Evolutionary conservation across 2,113 vertebrate species (phyloP).

Genomic region (Jacana jacana): DNA sequence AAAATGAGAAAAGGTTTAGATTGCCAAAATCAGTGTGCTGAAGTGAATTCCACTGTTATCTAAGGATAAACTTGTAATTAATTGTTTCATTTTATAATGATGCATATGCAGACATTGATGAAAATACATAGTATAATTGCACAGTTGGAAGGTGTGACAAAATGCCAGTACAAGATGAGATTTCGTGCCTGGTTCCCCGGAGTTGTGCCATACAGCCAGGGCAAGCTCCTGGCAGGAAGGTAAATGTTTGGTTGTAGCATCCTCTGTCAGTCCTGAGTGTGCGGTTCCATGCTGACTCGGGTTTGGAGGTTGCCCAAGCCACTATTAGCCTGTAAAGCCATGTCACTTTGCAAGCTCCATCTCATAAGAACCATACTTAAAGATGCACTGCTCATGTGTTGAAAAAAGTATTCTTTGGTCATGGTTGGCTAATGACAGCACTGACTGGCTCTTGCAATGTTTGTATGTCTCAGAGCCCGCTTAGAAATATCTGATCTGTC

Average conservation of each 20-base stretch:
- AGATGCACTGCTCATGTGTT: background rate
- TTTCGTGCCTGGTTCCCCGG: background rate
- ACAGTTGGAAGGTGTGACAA: background rate
- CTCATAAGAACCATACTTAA: background rate
- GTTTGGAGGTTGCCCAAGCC: background rate
- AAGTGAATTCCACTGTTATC: background rate
- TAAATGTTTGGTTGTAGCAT: background rate
- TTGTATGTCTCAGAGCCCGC: background rate
- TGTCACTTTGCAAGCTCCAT: background rate
- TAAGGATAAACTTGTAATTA: background rate
- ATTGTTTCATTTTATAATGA: background rate
- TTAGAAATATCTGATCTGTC: background rate
- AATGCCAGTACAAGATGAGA: background rate
- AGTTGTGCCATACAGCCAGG: background rate
- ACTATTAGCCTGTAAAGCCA: background rate
- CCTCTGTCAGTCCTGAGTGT: background rate
- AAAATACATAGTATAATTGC: background rate
- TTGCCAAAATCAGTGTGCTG: background rate
- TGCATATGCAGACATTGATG: background rate
- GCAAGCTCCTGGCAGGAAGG: background rate
- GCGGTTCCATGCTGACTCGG: rapidly evolving
- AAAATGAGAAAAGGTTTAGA: background rate
- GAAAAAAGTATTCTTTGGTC: background rate
- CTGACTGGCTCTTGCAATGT: background rate
- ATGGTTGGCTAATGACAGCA: background rate